A percentile compares a stretch with the other conserved stretches of the same genome.
Evolutionary conservation across 2,113 vertebrate species (phyloP).

Genomic region (Tympanuchus pallidicinctus): DNA sequence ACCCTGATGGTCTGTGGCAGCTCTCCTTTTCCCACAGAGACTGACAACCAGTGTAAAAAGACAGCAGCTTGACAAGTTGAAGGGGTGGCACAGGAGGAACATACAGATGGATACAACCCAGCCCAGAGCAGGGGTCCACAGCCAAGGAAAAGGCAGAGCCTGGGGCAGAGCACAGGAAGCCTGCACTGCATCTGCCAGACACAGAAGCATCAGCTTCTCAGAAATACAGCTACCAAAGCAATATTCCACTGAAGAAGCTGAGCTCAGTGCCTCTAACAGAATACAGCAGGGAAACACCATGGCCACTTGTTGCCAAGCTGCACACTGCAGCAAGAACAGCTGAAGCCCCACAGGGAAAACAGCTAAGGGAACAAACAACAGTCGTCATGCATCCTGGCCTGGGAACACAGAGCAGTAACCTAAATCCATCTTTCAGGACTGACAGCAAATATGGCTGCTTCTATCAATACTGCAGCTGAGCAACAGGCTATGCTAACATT

Average conservation of each 20-base stretch:
- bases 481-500: not conserved
- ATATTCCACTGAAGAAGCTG: accelerated
- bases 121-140: not conserved
- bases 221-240: not conserved
- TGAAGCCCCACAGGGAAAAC: not conserved
- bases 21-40: not conserved
- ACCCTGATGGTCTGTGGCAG: not conserved
- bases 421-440: not conserved
- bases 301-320: not conserved
- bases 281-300: not conserved
- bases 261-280: not conserved
- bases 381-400: accelerated
- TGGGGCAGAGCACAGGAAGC: accelerated
- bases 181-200: not conserved
- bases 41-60: not conserved
- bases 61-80: accelerated
- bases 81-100: not conserved
- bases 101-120: not conserved
- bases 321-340: not conserved
- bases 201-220: accelerated
- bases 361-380: not conserved
- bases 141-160: not conserved
- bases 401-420: not conserved
- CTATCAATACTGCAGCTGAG: not conserved
- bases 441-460: not conserved